Evolutionary conservation across 2,888 invertebrate genomes (phyloP).

Genomic region (Meliscaeva auricollis): DNA sequence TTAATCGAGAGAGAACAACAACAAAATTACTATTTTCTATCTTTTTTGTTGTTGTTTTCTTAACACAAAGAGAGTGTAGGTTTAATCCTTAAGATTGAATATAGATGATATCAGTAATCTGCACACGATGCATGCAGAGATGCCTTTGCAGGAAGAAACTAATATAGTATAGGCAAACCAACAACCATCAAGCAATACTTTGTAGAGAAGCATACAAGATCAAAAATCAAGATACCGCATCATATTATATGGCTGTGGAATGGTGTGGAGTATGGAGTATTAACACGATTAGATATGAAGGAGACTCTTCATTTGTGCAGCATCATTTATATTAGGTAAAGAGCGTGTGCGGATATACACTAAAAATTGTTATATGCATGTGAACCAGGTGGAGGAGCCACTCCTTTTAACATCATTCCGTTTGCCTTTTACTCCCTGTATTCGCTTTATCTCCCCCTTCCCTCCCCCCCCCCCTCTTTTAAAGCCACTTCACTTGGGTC

Average conservation of each 20-base stretch:
- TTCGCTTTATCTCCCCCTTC: background rate
- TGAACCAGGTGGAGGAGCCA: constrained; percentile 45
- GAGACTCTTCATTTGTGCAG: constrained; percentile 48
- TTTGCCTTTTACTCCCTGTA: constrained; percentile 22
- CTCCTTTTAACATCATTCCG: constrained; percentile 34
- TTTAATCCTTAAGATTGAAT: constrained; percentile 62
- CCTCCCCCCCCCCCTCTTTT: constrained; percentile 26
- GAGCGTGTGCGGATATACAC: constrained; percentile 15
- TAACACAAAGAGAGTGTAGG: constrained; percentile 40
- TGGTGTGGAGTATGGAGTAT: constrained; percentile 16
- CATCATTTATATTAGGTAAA: constrained; percentile 32
- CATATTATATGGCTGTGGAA: background rate
- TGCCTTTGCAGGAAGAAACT: constrained; percentile 24
- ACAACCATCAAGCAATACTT: background rate
- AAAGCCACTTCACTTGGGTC: constrained; percentile 51
- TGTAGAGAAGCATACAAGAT: constrained; percentile 45
- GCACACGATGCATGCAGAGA: constrained; percentile 51
- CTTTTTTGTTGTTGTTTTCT: background rate
- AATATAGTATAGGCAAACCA: constrained; percentile 6
- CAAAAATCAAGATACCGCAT: constrained; percentile 50
- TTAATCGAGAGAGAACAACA: constrained; percentile 66
- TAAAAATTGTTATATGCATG: constrained; percentile 28
- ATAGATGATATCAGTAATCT: constrained; percentile 65
- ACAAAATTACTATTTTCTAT: constrained; percentile 7
- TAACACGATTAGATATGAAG: constrained; percentile 61